Base-by-base conservation (phyloP, 2,888 invertebrate genomes). In the Marronus borbonicus region DNA sequence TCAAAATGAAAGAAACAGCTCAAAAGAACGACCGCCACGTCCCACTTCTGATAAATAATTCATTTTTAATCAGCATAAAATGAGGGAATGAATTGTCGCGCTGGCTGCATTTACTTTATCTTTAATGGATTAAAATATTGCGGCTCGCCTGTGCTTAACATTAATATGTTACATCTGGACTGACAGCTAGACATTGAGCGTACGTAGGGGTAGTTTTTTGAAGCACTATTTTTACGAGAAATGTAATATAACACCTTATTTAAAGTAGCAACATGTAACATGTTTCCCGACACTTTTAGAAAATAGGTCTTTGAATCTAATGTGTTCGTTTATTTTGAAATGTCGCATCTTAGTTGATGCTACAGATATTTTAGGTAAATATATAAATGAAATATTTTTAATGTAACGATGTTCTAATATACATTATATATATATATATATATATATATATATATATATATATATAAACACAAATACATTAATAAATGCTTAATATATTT, bases 31-130 rank as follows among this genome's bases (percentile, higher is more conserved):
- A 44, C 49, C 62, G 24, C 49, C 44, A 28, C 60, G 49, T 28
- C 39, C 44, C 58, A 74, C 60, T 74, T 74, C 44, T 60, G 77
- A 78, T 78, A 78, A 78, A 78, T 78, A 78, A 78, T 78, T 78
- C 78, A 78, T 76, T 78, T 78, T 78, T 78, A 78, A 78, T 78
- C 78, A 78, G 76, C 78, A 78, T 78, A 78, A 78, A 76, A 74
- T 74, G 70, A 78, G 66, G 62, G 75, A 65, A 65, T 17, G 58
- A 76, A 68, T 68, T 66, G 68, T 55, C 65, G 36, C 36, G 24
- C 44, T 58, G 39, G 49, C 24, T 36, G 58, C 58, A 44, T 76
- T 76, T 76, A 76, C 50, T 76, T 55, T 31, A 31, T 31, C 58
- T 65, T 76, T 66, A 68, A 76, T 66, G 68, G 76, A 76, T 68